A percentile compares a stretch with the other conserved stretches of the same genome.
These are phyloP conservation scores for Pelobates cultripes DNA, from an alignment of 2,797 vertebrate species.

Conservation along the genomic window DNA sequence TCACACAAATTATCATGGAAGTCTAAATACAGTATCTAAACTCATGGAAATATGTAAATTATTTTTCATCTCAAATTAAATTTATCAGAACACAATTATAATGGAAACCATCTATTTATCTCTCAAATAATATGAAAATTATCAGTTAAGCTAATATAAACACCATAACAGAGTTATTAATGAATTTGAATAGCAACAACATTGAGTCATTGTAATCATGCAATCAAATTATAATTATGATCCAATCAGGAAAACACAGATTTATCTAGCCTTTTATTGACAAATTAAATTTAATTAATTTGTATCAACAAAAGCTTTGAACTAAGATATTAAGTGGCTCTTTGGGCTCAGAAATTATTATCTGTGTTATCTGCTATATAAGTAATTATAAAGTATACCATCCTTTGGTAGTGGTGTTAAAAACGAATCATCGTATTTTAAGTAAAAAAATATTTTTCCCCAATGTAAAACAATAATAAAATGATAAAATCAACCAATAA, in stretches of 20 bases:
- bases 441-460: too few relatives aligned
- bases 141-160: constrained; percentile 29
- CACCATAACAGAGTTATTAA: constrained; percentile 1
- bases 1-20: not conserved
- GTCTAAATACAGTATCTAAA: not conserved
- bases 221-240: constrained; percentile 42
- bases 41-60: not conserved
- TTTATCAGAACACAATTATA: constrained; percentile 3
- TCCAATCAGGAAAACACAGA: constrained; percentile 24
- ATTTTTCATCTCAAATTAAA: constrained; percentile 33
- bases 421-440: too few relatives aligned
- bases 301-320: constrained; percentile 8
- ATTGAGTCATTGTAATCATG: constrained; percentile 14
- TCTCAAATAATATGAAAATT: constrained; percentile 4
- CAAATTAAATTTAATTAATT: constrained; percentile 24
- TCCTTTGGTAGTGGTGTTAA: too few relatives aligned
- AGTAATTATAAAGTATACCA: too few relatives aligned
- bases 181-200: not conserved
- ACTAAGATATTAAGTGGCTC: not conserved
- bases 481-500: too few relatives aligned
- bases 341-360: not conserved
- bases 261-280: constrained; percentile 18
- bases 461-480: too few relatives aligned
- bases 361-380: too few relatives aligned
- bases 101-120: constrained; percentile 10